Base-by-base conservation (phyloP, 2,888 invertebrate species). In the Molorchus minor region DNA sequence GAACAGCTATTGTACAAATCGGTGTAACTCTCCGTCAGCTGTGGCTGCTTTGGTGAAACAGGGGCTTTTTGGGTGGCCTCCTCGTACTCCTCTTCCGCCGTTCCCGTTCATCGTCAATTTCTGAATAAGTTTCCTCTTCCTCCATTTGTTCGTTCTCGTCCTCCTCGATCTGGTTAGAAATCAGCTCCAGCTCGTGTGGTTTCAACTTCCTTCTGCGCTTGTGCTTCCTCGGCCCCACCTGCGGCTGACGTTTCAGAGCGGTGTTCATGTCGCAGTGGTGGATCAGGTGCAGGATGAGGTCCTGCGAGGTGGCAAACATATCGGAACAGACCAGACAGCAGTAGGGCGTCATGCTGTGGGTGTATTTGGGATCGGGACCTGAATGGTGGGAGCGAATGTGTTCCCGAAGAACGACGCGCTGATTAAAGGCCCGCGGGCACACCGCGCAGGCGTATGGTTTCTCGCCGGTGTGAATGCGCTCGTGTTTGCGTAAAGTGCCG, bases 381-480 rank as follows among this genome's bases (percentile, higher is more conserved):
- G 93, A 93, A 81, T 93, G 93, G 80, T 93, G 93, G 8, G 92
- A 91, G 53, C 93, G 85, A 43, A 93, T 92, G 74, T 93, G 93
- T 72, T 93, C 93, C 1, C 93, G 84, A 25, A 93, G 81, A 20
- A 93, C 93, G 0, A 93, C 93, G 69, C 92, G 87, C 78, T 93
- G 93, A 82, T 93, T 93, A 79, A 93, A 93, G 20, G 93, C 93
- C 59, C 93, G 87, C 13, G 92, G 91, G 71, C 93, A 93, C 40
- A 93, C 92, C 0, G 93, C 91, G 75, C 93, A 93, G 5, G 91
- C 93, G 75, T 93, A 93, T 0, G 93, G 93, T 75, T 93, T 93
- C 62, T 76, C 76, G 1, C 76, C 92, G 0, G 93, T 93, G 71
- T 93, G 93, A 71, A 93, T 93, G 7, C 93, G 83, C 75, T 93